Evolutionary conservation across 2,113 vertebrate genomes (phyloP), one percentile per base, ranked within the genome.

Genomic region (Heterochromis multidens): DNA sequence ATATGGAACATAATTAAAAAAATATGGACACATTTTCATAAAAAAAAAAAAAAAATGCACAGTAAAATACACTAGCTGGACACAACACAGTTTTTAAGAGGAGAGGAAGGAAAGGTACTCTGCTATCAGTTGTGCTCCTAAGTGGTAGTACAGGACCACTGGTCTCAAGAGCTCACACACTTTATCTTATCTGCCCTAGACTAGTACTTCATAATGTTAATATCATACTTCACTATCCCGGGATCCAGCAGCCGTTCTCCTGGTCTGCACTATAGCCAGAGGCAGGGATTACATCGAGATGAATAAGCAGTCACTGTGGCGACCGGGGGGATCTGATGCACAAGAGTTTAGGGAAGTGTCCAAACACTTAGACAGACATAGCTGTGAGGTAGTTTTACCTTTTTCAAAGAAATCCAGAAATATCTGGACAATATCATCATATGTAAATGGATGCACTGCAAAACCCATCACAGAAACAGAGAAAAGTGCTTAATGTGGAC

Each of bases 151-250:
- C 78, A 90, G 74, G 63, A 83, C 78, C 25, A 82, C 86, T 82
- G 85, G 63, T 88, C 90, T 91, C 85, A 88, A 93, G 92, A 87
- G 90, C 87, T 52, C 79, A 49, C 83, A 77, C 79, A 81, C 60
- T 79, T 40, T 63, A 92, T 93, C 92, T 93, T 89, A 93, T 92
- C 94, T 91, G n/a, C 78, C 60, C 56, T 37, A 85, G 85, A 91
- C 85, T 29, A 80, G 79, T 83, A 90, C 92, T 95, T 89, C 89
- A 92, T 87, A 52, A 81, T 83, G 83, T 85, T 91, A 91, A 89
- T 92, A 91, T 94, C 90, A 91, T 89, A 78, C 86, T 90, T 91
- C 40, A 85, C 80, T 74, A 76, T 91, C 86, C 80, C 70, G 56
- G 88, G 70, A 88, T 85, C 43, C 57, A 54, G 62, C 60, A 60